phyloP scores from a whole-genome alignment of 2,797 vertebrate species.

The Rhynchotus rufescens region DNA sequence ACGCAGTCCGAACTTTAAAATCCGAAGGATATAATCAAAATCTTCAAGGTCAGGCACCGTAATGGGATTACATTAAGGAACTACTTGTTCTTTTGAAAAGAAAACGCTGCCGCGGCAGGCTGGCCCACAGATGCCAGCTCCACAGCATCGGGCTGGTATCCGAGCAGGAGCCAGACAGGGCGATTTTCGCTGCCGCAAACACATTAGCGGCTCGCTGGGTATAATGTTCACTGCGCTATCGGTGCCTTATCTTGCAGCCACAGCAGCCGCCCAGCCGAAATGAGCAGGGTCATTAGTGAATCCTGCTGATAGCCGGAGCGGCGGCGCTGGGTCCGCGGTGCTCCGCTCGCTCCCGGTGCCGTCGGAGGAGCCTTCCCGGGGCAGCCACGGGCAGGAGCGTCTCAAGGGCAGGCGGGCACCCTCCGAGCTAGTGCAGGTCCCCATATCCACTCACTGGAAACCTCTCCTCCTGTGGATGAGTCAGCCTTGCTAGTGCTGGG shows the following conservation, averaged over 20 bases:
- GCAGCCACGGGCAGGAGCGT: rapidly evolving
- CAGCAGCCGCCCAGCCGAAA: not conserved
- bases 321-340: too few species aligned
- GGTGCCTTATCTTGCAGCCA: not conserved
- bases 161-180: not conserved
- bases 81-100: not conserved
- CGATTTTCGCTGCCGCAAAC: not conserved
- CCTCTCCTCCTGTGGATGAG: not conserved
- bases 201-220: rapidly evolving
- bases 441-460: not conserved
- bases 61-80: not conserved
- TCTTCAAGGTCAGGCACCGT: not conserved
- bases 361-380: not conserved
- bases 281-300: not conserved
- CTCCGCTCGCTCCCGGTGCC: rapidly evolving
- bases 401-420: not conserved
- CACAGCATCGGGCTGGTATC: not conserved
- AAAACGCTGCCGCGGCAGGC: not conserved
- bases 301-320: not conserved
- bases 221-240: not conserved
- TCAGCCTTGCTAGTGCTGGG: not conserved
- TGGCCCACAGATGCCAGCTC: not conserved
- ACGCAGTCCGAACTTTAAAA: not conserved
- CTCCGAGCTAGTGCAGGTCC: not conserved
- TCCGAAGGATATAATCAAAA: rapidly evolving